These are phyloP conservation scores for Rhea pennata DNA, from an alignment of 2,113 vertebrate genomes.

Conservation along the genomic window DNA sequence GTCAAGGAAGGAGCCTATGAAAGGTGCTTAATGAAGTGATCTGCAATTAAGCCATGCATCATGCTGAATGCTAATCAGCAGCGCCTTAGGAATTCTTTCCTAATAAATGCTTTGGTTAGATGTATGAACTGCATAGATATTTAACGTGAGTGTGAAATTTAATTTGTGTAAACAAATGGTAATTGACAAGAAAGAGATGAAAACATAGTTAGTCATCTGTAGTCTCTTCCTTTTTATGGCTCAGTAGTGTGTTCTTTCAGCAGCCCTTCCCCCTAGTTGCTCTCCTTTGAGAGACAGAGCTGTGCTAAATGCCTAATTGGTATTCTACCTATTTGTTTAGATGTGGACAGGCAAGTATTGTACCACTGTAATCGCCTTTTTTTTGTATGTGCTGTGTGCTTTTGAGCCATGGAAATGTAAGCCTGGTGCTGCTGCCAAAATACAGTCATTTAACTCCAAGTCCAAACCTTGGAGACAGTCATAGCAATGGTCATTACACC, in stretches of 20 bases:
- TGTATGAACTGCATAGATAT: background rate
- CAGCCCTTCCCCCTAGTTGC: background rate
- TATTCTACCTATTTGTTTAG: background rate
- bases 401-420: background rate
- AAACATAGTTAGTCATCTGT: background rate
- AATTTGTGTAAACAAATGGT: background rate
- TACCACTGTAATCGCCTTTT: background rate
- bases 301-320: background rate
- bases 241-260: background rate
- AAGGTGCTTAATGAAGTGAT: constrained; percentile 23
- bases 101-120: background rate
- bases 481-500: background rate
- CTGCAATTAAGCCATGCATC: background rate
- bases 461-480: background rate
- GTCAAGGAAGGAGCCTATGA: background rate
- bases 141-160: background rate
- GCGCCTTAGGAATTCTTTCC: background rate
- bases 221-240: background rate
- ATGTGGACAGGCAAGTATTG: fast-evolving
- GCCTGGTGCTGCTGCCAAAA: background rate
- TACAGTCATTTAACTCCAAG: background rate
- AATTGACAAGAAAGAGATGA: background rate
- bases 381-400: background rate
- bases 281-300: background rate
- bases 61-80: background rate